These are phyloP conservation scores for Drosophila rellima DNA, from an alignment of 2,888 invertebrate genomes.

Conservation along the genomic window DNA sequence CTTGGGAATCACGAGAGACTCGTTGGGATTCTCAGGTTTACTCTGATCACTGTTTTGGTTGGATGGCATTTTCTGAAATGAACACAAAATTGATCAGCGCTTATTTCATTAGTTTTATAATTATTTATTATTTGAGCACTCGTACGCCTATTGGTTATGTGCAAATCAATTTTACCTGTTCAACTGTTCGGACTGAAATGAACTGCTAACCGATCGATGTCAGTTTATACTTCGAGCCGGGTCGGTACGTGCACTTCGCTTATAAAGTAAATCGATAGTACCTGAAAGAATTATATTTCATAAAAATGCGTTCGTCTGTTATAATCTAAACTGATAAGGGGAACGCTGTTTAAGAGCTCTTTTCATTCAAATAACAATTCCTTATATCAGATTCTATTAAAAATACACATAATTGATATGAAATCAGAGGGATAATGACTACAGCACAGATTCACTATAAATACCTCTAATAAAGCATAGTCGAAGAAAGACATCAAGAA, in stretches of 20 bases:
- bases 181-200: neutral
- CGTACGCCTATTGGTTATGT: no score
- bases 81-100: neutral
- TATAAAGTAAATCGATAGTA: neutral
- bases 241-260: neutral
- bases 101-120: no score
- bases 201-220: neutral
- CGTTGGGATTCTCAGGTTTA: conserved; percentile 69
- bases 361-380: no score
- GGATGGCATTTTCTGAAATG: conserved; percentile 39
- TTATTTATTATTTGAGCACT: no score
- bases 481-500: no score
- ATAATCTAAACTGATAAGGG: neutral
- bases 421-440: no score
- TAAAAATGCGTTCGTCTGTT: neutral
- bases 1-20: conserved; percentile 64
- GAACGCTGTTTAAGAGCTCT: neutral
- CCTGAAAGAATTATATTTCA: neutral
- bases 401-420: no score
- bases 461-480: no score
- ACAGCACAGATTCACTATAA: no score
- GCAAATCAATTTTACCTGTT: no score
- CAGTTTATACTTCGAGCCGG: neutral
- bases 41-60: conserved; percentile 8
- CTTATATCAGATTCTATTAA: no score